Evolutionary conservation across 64 coral and sea anemone species (phyloP), one percentile per base, ranked within the genome.

Genomic region (Montipora capricornis): DNA sequence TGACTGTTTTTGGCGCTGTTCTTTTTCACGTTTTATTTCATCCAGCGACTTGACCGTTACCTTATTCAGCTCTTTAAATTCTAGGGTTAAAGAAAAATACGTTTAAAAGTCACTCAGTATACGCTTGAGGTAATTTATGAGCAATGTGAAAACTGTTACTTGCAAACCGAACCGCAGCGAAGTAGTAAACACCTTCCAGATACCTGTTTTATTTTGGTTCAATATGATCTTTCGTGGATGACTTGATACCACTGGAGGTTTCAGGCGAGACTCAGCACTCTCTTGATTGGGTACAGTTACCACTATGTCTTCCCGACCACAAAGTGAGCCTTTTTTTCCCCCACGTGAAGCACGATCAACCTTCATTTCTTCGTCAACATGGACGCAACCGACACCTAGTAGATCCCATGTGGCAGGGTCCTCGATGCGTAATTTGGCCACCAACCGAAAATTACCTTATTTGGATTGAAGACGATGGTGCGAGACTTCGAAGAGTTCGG

Each of bases 1-100:
- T 17, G 89, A 61, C 13, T 37, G 46, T 58, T 69, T 66, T 5
- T 52, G 70, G 13, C 53, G 49, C 57, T 79, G 60, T 66, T 90
- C 70, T 68, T 95, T 95, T 47, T 95, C 93, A 4, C 71, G 74
- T 44, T 71, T 95, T 46, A 95, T 95, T 79, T 95, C 93, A n/a
- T 90, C 93, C 47, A 95, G 14, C 11, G 93, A 90, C 80, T 95
- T 95, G 5, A 95, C 80, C 22, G 89, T 95, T 5, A 95, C 76
- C 48, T 90, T 77, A 7, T 83, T 69, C 2, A 90, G 46, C 44
- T 95, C 80, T 76, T 80, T 78, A 22, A 50, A 75, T 78, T 77
- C 90, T 92, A 75, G 5, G 50, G 62, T 47, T 17, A 3, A 92
- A 92, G 50, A 7, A 4, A 46, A 55, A 48, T 17, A 0, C n/a